Base-by-base conservation (phyloP, 2,113 vertebrate genomes). In the Alethe castanea region DNA sequence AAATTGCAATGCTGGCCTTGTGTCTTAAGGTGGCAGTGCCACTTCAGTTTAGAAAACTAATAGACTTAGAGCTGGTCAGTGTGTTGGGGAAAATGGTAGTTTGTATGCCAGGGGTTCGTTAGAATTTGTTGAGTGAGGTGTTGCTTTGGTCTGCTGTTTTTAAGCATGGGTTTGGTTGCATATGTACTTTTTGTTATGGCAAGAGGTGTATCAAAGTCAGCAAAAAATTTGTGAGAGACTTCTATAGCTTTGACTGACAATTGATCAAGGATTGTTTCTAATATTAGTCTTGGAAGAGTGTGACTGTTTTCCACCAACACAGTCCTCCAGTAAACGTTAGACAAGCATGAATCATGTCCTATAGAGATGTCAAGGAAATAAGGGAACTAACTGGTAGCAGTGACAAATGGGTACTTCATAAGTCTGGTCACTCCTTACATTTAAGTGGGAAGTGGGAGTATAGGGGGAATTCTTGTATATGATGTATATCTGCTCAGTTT, bases 21-120 rank as follows among this genome's bases (percentile, higher is more conserved):
- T 69, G 85, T 96, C 95, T 94, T 47, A 94, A 94, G 96, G 83
- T 96, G 94, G 95, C 95, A 94, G 89, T 87, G 86, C 84, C 86
- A 83, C 81, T 91, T 94, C 92, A 87, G 52, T 50, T 72, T 96
- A 92, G 86, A 88, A 86, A 47, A 38, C 38, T 33, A 23, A 14
- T 26, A 67, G 45, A 3, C 24, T 38, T 42, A 24, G 65, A 50
- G 73, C 74, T 81, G 74, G 67, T 84, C 86, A 94, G 24, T 28
- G 44, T 67, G 74, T 45, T 91, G 80, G 45, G 70, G 65, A 81
- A 79, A 20, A 57, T 19, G 52, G 22, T 54, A 36, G 17, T 93
- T 84, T 65, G 19, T 57, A 16, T 61, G 62, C 47, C 2, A 1
- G 42, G 40, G 35, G 5, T 71, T 89, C 86, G 24, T 78, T 65